A percentile compares a stretch with the other conserved stretches of the same genome.
These are phyloP conservation scores for Macrosiphum euphorbiae DNA, from an alignment of 2,888 invertebrate genomes.

Conservation along the genomic window DNA sequence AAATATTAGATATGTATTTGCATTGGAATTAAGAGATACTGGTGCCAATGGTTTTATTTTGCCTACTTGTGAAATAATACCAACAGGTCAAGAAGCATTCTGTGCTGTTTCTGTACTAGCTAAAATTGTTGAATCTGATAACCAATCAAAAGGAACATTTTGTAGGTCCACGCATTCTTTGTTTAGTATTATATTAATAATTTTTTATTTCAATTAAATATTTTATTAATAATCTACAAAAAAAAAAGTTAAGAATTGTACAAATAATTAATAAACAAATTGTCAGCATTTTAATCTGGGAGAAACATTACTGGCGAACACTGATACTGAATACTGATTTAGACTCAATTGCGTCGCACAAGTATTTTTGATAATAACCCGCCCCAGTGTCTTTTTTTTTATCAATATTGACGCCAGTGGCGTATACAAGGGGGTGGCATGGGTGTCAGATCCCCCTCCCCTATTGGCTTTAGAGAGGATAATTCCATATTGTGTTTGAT, in stretches of 20 bases:
- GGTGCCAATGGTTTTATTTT: slow-evolving; percentile 40
- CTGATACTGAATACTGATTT: not conserved
- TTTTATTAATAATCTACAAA: not conserved
- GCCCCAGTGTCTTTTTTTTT: not conserved
- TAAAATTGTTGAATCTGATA: not conserved
- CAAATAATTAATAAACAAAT: not conserved
- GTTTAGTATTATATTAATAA: not conserved
- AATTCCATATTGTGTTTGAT: no score
- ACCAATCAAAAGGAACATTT: slow-evolving; percentile 14
- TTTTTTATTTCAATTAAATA: slow-evolving; percentile 6
- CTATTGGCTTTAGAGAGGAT: no score
- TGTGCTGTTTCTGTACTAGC: slow-evolving; percentile 5
- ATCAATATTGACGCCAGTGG: no score
- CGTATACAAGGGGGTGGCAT: no score
- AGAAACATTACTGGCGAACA: not conserved
- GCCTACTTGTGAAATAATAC: slow-evolving; percentile 43
- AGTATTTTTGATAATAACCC: not conserved
- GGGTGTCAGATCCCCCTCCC: no score
- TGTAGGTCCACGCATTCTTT: not conserved
- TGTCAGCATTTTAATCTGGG: not conserved
- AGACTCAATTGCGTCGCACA: not conserved
- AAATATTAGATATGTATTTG: slow-evolving; percentile 44
- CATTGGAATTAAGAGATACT: slow-evolving; percentile 48
- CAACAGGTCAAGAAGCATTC: slow-evolving; percentile 50
- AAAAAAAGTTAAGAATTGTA: slow-evolving; percentile 53